Evolutionary conservation across 2,113 vertebrate genomes (phyloP).

Genomic region (Scophthalmus maximus): DNA sequence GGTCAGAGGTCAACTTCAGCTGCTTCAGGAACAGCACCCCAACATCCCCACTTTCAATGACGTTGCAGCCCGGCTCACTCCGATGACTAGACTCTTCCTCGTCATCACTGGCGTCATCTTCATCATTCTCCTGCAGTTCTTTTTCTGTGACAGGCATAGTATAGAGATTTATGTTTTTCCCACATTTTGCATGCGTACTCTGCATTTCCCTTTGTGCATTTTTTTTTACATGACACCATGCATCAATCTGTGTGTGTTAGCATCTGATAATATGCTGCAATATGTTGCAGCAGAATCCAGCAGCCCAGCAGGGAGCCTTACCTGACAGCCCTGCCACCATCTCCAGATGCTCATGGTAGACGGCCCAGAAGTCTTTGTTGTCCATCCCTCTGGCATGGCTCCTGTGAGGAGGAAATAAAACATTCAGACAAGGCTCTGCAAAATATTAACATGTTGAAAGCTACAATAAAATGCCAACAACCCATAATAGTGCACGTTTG

Average conservation of each 20-base stretch:
- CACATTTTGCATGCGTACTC: not conserved
- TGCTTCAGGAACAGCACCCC: constrained; percentile 85
- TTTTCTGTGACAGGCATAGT: constrained; percentile 81
- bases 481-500: too few species aligned
- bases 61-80: constrained; percentile 72
- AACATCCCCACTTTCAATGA: constrained; percentile 80
- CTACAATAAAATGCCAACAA: not conserved
- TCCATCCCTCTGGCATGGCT: constrained; percentile 94
- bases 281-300: not conserved
- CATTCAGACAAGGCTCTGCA: not conserved
- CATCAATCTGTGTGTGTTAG: not conserved
- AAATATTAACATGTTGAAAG: not conserved
- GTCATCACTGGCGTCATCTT: constrained; percentile 5
- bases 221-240: not conserved
- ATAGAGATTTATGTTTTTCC: not conserved
- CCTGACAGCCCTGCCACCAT: constrained; percentile 86
- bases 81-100: constrained; percentile 29
- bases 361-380: constrained; percentile 94
- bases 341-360: constrained; percentile 92
- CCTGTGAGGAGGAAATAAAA: constrained; percentile 71
- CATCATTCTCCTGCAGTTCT: constrained; percentile 82
- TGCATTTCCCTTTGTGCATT: too few species aligned
- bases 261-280: not conserved
- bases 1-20: constrained; percentile 75
- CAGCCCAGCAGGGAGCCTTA: constrained; percentile 42